Percentiles rank a stretch among this genome's conserved stretches.
These are phyloP conservation scores for Ceratosolen solmsi DNA, from an alignment of 1,140 invertebrate species.

Conservation along the genomic window DNA sequence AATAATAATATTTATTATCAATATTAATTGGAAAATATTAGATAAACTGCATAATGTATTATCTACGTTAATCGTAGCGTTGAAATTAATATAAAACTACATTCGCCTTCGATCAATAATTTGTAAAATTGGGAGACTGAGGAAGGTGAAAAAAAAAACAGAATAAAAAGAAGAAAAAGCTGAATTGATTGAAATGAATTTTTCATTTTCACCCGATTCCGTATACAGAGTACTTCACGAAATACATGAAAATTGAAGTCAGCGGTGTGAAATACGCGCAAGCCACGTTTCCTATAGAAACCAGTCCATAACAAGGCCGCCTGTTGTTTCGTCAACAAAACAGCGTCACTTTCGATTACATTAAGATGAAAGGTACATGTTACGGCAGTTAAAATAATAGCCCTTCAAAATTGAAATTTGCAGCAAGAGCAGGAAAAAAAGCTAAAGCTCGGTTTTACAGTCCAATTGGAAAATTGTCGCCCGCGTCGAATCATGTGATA, in stretches of 20 bases:
- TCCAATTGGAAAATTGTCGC: too few species aligned
- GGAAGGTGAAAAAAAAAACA: too few species aligned
- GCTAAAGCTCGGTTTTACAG: background rate
- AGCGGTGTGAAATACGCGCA: background rate
- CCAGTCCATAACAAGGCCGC: background rate
- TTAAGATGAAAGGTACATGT: background rate
- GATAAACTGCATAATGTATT: background rate
- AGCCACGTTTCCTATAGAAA: slow-evolving; percentile 32
- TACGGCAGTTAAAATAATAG: background rate
- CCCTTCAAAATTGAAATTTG: slow-evolving; percentile 4
- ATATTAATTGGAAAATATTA: too few species aligned
- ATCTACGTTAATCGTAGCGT: too few species aligned
- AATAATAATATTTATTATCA: too few species aligned
- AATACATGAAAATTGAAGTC: slow-evolving; percentile 21
- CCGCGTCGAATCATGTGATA: slow-evolving; percentile 2
- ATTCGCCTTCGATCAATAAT: too few species aligned
- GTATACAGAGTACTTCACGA: too few species aligned
- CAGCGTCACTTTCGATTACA: background rate
- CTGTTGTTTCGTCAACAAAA: slow-evolving; percentile 10
- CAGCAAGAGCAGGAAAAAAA: background rate
- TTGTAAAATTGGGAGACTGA: too few species aligned
- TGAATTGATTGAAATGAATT: too few species aligned
- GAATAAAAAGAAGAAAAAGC: too few species aligned
- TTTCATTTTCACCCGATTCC: too few species aligned
- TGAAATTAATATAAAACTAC: too few species aligned